Percentiles rank a stretch among this genome's conserved stretches.
Evolutionary conservation across 2,888 invertebrate genomes (phyloP).

Genomic region (Cataglyphis altisquamis): DNA sequence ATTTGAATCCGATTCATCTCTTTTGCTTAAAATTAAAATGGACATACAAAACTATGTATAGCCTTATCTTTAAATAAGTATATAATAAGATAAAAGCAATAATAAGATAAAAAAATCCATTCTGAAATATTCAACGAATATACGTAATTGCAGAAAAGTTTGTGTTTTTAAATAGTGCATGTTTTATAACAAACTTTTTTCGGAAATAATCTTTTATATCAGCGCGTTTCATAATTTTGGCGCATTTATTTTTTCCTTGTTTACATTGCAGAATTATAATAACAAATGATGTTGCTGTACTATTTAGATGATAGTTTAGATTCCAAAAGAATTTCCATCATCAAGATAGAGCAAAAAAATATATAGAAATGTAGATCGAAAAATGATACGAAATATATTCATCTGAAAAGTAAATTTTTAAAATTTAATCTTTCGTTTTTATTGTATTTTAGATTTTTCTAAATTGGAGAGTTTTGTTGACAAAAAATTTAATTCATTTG

Average conservation of each 20-base stretch:
- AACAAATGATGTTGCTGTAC: slow-evolving; percentile 1
- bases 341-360: not conserved
- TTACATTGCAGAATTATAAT: not conserved
- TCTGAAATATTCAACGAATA: not conserved
- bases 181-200: not conserved
- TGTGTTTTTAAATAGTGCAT: not conserved
- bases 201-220: not conserved
- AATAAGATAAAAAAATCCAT: not conserved
- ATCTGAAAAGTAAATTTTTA: not conserved
- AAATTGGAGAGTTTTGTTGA: not conserved
- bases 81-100: not conserved
- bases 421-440: slow-evolving; percentile 14
- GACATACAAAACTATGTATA: not conserved
- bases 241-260: not conserved
- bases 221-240: not conserved
- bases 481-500: not conserved
- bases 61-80: not conserved
- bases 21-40: not conserved
- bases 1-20: not conserved
- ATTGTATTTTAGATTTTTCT: not conserved
- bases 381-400: no score
- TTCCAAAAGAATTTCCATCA: slow-evolving; percentile 10
- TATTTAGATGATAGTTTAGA: not conserved
- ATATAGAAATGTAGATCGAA: not conserved
- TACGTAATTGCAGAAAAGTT: not conserved